phyloP scores from a whole-genome alignment of 2,113 vertebrate genomes.

The Bubalus kerabau region DNA sequence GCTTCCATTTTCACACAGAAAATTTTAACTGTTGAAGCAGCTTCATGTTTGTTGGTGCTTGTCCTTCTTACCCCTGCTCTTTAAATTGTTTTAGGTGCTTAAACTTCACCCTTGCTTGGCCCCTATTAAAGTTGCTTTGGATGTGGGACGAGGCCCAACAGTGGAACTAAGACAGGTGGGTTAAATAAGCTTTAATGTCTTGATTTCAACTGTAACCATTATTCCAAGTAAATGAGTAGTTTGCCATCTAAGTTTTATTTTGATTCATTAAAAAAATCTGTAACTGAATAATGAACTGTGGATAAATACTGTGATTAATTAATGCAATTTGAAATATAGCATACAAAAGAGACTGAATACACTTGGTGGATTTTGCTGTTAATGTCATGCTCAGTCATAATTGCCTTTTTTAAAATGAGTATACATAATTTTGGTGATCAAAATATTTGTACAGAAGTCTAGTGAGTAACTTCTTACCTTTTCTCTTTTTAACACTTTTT shows the following conservation, averaged over 20 bases:
- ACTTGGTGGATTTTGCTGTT: background rate
- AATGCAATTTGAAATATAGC: background rate
- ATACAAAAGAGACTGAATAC: background rate
- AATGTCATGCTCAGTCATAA: background rate
- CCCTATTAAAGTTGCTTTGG: slow-evolving; percentile 93
- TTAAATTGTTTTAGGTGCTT: slow-evolving; percentile 84
- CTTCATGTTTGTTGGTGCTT: background rate
- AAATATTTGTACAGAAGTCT: background rate
- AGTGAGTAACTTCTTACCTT: background rate
- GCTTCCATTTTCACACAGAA: background rate
- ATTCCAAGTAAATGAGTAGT: background rate
- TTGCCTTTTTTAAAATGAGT: background rate
- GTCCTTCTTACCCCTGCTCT: background rate
- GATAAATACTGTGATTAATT: background rate
- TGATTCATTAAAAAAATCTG: background rate
- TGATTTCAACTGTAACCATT: background rate
- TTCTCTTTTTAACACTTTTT: background rate
- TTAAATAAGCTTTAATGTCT: slow-evolving; percentile 18
- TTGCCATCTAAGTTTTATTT: slow-evolving; percentile 10
- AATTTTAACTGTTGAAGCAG: background rate
- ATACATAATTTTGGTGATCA: background rate
- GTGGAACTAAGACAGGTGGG: slow-evolving; percentile 90
- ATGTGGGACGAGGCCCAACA: slow-evolving; percentile 87
- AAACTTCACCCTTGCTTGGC: slow-evolving; percentile 93
- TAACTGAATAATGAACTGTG: background rate